phyloP scores from a whole-genome alignment of 64 coral and sea anemone species.

The Montipora capricornis region DNA sequence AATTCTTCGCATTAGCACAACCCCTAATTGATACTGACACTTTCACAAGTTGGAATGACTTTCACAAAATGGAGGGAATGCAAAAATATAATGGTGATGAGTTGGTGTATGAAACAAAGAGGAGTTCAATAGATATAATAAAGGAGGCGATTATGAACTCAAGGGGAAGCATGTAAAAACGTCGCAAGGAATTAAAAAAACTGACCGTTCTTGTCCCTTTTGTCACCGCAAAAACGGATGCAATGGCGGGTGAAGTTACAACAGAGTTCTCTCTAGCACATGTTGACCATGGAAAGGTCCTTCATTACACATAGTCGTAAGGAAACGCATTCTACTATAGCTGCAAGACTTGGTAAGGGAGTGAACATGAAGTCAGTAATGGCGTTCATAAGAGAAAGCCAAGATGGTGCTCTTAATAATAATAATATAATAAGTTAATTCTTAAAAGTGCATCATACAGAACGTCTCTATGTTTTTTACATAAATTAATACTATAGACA shows the following conservation, averaged over 20 bases:
- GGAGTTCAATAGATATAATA: slow-evolving; percentile 1
- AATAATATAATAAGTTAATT: too few relatives aligned
- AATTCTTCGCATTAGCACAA: too few relatives aligned
- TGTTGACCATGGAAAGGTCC: slow-evolving; percentile 32
- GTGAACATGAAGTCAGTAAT: not conserved
- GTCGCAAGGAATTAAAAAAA: slow-evolving; percentile 21
- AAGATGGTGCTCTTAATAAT: not conserved
- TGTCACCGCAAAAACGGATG: not conserved
- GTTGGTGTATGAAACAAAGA: slow-evolving; percentile 18
- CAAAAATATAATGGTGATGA: not conserved
- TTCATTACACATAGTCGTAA: not conserved
- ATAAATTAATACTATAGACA: too few relatives aligned
- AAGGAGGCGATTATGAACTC: not conserved
- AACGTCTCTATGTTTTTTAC: too few relatives aligned
- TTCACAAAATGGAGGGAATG: not conserved
- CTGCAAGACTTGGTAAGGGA: slow-evolving; percentile 7
- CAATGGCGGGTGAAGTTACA: not conserved
- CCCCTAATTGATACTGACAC: not conserved
- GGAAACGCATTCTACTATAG: slow-evolving; percentile 34
- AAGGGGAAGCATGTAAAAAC: not conserved
- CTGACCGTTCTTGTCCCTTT: slow-evolving; percentile 39
- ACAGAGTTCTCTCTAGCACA: slow-evolving; percentile 35
- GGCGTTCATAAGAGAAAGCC: slow-evolving; percentile 23
- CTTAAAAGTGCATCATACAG: too few relatives aligned
- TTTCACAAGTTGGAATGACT: not conserved